A percentile compares a stretch with the other conserved stretches of the same genome.
Evolutionary conservation across 2,888 invertebrate species (phyloP).

Genomic region (Polydrusus cervinus): DNA sequence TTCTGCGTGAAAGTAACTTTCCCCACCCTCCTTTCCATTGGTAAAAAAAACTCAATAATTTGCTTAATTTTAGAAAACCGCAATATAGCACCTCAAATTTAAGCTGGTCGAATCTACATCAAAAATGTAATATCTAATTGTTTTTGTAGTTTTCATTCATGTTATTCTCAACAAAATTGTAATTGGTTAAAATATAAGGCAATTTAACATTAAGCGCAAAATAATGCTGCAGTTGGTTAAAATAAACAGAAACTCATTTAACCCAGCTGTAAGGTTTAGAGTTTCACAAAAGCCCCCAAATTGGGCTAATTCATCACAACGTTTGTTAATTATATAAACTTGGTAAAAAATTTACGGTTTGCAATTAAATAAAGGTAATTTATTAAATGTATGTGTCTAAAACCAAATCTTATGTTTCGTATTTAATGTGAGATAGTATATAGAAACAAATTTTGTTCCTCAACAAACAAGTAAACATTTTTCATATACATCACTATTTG

Average conservation of each 20-base stretch:
- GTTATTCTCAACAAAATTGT: not conserved
- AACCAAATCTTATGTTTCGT: not conserved
- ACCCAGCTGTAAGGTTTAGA: slow-evolving; percentile 2
- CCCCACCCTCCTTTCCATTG: too few species aligned
- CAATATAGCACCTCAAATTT: too few species aligned
- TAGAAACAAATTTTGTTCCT: too few species aligned
- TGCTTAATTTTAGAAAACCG: too few species aligned
- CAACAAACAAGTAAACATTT: too few species aligned
- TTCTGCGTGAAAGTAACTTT: too few species aligned
- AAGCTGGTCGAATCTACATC: too few species aligned
- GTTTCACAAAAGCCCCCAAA: slow-evolving; percentile 1
- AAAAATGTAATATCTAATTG: not conserved
- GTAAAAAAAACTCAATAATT: too few species aligned
- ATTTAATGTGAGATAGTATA: too few species aligned
- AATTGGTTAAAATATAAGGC: slow-evolving; percentile 3
- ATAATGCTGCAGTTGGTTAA: slow-evolving; percentile 11
- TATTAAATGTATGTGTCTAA: not conserved
- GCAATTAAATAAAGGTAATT: not conserved
- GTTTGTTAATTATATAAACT: not conserved
- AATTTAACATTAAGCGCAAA: not conserved
- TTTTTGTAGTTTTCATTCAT: not conserved
- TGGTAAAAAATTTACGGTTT: not conserved
- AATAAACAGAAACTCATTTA: slow-evolving; percentile 15
- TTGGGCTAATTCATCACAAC: not conserved
- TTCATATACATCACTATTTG: too few species aligned